A percentile compares a stretch with the other conserved stretches of the same genome.
Conservation (phyloP, 2,888 invertebrate genomes). For the Oscheius sp. region DNA sequence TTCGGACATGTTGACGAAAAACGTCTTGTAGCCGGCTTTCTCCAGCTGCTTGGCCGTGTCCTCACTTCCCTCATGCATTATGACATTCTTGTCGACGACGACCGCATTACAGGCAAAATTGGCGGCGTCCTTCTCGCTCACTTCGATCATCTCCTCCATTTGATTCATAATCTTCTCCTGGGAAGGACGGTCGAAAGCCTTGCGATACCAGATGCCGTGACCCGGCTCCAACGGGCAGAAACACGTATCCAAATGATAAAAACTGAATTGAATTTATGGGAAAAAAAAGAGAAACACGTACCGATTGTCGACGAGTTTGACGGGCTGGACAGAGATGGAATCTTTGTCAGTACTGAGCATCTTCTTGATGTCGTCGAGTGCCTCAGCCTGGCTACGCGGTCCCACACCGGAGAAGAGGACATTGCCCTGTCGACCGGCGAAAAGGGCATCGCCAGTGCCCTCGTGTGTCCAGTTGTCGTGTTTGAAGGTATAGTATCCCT, state of each 20-base stretch:
- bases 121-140: conserved; percentile 31
- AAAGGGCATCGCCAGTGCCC: conserved; percentile 70
- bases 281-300: not conserved
- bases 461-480: conserved; percentile 62
- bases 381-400: conserved; percentile 63
- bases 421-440: conserved; percentile 53
- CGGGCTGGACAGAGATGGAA: not conserved
- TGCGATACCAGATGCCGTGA: conserved; percentile 64
- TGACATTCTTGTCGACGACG: conserved; percentile 66
- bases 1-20: conserved; percentile 68
- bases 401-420: conserved; percentile 67
- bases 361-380: conserved; percentile 53
- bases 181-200: conserved; percentile 65
- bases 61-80: conserved; percentile 63
- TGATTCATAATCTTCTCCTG: conserved; percentile 64
- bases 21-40: conserved; percentile 57
- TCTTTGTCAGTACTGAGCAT: conserved; percentile 43
- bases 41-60: conserved; percentile 58
- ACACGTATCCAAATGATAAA: conserved; percentile 72
- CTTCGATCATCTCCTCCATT: conserved; percentile 57
- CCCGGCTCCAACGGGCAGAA: conserved; percentile 69
- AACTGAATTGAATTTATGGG: conserved; percentile 47
- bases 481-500: conserved; percentile 62
- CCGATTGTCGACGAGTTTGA: conserved; percentile 3
- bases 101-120: conserved; percentile 58